A percentile compares a stretch with the other conserved stretches of the same genome.
These are phyloP conservation scores for Theropithecus gelada DNA, from an alignment of 2,113 vertebrate genomes.

Conservation along the genomic window DNA sequence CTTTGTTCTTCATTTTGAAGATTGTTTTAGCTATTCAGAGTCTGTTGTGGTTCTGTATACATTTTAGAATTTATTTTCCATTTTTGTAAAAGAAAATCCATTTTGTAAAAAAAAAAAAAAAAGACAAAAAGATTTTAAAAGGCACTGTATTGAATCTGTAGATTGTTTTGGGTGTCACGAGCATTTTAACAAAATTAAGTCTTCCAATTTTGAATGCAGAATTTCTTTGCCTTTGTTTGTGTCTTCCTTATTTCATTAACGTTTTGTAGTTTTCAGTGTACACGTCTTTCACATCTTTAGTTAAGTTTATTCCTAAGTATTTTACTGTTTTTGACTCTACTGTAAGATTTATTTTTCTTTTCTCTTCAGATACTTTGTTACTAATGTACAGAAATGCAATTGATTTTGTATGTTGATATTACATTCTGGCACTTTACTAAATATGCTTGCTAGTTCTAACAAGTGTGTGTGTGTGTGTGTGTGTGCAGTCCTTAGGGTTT, in stretches of 20 bases:
- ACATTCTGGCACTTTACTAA: background rate
- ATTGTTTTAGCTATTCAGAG: background rate
- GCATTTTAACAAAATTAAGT: background rate
- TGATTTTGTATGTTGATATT: background rate
- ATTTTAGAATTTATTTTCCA: background rate
- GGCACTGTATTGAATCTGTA: background rate
- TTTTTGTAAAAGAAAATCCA: background rate
- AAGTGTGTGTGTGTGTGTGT: background rate
- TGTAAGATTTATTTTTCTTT: background rate
- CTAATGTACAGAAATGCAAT: background rate
- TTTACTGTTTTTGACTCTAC: background rate
- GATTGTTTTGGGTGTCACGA: background rate
- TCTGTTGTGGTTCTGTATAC: background rate
- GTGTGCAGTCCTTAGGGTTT: background rate
- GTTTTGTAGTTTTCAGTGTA: background rate
- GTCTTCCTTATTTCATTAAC: background rate
- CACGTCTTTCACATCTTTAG: background rate
- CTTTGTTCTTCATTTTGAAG: background rate
- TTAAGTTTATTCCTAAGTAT: background rate
- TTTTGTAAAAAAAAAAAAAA: no score
- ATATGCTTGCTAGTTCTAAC: background rate
- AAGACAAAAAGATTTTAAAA: background rate
- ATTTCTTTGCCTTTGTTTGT: background rate
- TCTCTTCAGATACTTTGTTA: background rate
- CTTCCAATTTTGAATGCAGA: background rate